Evolutionary conservation across 2,888 invertebrate genomes (phyloP).

Genomic region (Lasioglossum figueresi): DNA sequence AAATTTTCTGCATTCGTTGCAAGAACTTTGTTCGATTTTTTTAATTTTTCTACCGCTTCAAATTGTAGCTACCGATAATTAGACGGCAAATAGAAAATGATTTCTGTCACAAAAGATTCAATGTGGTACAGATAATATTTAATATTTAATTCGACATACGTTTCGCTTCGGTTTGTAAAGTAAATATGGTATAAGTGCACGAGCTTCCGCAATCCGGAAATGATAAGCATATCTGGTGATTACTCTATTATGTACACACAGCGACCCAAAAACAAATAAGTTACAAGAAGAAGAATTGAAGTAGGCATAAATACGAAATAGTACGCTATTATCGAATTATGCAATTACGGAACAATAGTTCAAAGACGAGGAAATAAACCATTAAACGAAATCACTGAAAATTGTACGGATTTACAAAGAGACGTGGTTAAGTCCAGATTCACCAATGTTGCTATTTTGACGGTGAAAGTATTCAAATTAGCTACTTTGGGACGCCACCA

Average conservation of each 20-base stretch:
- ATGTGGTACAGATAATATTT: not conserved
- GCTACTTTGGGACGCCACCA: not conserved
- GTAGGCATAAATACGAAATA: slow-evolving; percentile 7
- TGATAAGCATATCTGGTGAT: not conserved
- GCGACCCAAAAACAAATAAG: slow-evolving; percentile 8
- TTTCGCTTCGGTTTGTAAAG: not conserved
- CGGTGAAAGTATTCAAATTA: not conserved
- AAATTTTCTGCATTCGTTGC: not conserved
- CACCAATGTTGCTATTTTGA: not conserved
- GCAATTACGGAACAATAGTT: slow-evolving; percentile 10
- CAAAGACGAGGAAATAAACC: slow-evolving; percentile 9
- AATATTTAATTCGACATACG: not conserved
- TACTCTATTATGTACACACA: not conserved
- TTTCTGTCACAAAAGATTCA: not conserved
- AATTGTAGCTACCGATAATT: not conserved
- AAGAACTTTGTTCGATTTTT: not conserved
- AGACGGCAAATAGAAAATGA: not conserved
- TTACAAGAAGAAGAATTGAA: slow-evolving; percentile 1
- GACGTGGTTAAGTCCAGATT: not conserved
- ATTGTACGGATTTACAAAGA: not conserved
- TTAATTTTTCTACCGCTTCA: not conserved
- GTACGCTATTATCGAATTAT: not conserved
- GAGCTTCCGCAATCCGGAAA: not conserved
- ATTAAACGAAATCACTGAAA: slow-evolving; percentile 3
- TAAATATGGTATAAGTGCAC: not conserved